These are phyloP conservation scores for Heliconius melpomene DNA, from an alignment of 1,140 invertebrate species.

Conservation along the genomic window DNA sequence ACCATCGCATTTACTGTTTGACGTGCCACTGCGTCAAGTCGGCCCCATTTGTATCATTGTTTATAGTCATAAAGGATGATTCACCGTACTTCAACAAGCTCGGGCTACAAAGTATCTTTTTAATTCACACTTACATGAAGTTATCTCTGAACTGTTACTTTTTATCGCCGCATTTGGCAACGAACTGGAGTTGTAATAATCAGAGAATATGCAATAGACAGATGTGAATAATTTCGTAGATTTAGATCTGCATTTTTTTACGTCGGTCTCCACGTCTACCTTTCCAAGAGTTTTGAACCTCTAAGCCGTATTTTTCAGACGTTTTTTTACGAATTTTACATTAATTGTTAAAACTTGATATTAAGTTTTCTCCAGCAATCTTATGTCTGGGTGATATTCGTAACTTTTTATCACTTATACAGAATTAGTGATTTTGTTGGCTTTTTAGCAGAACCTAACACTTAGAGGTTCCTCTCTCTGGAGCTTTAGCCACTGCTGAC, in stretches of 20 bases:
- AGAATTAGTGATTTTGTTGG: no score
- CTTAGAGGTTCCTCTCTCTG: no score
- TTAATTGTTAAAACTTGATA: no score
- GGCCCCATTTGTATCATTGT: neutral
- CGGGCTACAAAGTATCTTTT: neutral
- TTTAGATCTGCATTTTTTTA: neutral
- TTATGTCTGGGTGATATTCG: no score
- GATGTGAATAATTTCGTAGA: neutral
- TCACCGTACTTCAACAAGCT: neutral
- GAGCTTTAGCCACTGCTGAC: no score
- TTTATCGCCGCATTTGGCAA: constrained; percentile 7
- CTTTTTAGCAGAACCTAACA: no score
- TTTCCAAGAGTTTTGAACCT: no score
- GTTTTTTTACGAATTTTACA: no score
- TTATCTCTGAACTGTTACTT: constrained; percentile 9
- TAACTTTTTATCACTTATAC: no score
- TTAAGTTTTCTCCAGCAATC: no score
- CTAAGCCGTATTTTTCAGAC: no score
- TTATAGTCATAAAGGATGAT: neutral
- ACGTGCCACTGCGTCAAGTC: neutral
- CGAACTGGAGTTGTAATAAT: constrained; percentile 2
- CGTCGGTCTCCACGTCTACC: no score
- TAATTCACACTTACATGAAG: constrained; percentile 1
- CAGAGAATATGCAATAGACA: neutral
- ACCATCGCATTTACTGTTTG: neutral